Base-by-base conservation (phyloP, 2,888 invertebrate species). In the Orchesellides sinensis region DNA sequence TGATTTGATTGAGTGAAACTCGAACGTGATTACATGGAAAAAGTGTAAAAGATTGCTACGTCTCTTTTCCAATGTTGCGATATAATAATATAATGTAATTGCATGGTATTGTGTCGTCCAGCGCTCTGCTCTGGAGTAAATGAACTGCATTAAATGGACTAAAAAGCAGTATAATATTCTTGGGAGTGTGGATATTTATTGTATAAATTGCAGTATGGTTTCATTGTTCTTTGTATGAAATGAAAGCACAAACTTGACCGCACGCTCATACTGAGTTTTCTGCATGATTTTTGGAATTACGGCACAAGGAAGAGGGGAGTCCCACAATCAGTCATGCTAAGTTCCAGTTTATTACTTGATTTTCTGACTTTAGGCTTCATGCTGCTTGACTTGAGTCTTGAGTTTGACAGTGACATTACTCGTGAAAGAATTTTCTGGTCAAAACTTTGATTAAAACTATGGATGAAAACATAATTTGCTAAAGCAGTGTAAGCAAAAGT, bases 1-100 rank as follows among this genome's bases (percentile, higher is more conserved):
- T 56, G n/a, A 14, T 27, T 56, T 56, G 52, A 52, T 52, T 52
- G 52, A 52, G 52, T 52, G 17, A 21, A 14, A 40, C 10, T 40
- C 40, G n/a, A 40, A 40, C n/a, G 40, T 10, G 10, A 40, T 14
- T 40, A n/a, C 40, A 32, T 32, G n/a, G 40, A 40, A 8, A n/a
- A n/a, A 40, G 40, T 14, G n/a, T 40, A 40, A 14, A n/a, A n/a
- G 10, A n/a, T 40, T 40, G n/a, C 40, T 40, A 40, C n/a, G n/a
- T n/a, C n/a, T n/a, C n/a, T n/a, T n/a, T n/a, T n/a, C n/a, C n/a
- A n/a, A n/a, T n/a, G n/a, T n/a, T n/a, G n/a, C n/a, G n/a, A n/a
- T n/a, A n/a, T n/a, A n/a, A n/a, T n/a, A n/a, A n/a, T n/a, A 40
- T 40, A n/a, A 40, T 8, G 40, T 40, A n/a, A 40, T 40, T 40